Evolutionary conservation across 2,888 invertebrate genomes (phyloP), one percentile per base, ranked within the genome.

Genomic region (Blastobasis adustella): DNA sequence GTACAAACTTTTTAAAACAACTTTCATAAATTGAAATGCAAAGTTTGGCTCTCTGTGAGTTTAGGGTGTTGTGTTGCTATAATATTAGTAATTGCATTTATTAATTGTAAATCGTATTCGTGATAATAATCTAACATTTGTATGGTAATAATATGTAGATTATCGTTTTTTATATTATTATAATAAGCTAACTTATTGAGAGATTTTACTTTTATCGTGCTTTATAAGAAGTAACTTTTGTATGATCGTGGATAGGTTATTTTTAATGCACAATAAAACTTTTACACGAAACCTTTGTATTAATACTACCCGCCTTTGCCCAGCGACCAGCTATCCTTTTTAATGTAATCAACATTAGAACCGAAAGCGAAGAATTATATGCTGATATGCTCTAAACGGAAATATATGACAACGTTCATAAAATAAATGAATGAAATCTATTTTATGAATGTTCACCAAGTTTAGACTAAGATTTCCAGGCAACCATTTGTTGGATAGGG

Each of bases 211-310:
- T 66, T 65, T 60, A 58, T 62, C 67, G 63, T 67, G 73, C 69
- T 73, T 73, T 54, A 49, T 57, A 40, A 36, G 41, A 48, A 39
- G 23, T 45, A 49, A 45, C 9, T 49, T 49, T 45, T 45, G 45
- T 40, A 66, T 71, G 63, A 65, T 67, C 66, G 63, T 61, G 54
- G 60, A 65, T 68, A 65, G 62, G 61, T 75, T 67, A 67, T 71
- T 72, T 70, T 70, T 69, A 73, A 66, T 71, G 78, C 81, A 79
- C 81, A 82, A 75, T 80, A 80, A 73, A 76, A 60, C 58, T 70
- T 79, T 77, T 76, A 73, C 73, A 76, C 72, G 58, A 65, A 61
- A 46, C 4, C 6, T 9, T 38, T 38, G 39, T 46, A 42, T 46
- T 50, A 39, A n/a, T 49, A 23, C 3, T 23, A 23, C 23, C 23